Evolutionary conservation across 2,888 invertebrate species (phyloP).

Genomic region (Odontocolon sp.): DNA sequence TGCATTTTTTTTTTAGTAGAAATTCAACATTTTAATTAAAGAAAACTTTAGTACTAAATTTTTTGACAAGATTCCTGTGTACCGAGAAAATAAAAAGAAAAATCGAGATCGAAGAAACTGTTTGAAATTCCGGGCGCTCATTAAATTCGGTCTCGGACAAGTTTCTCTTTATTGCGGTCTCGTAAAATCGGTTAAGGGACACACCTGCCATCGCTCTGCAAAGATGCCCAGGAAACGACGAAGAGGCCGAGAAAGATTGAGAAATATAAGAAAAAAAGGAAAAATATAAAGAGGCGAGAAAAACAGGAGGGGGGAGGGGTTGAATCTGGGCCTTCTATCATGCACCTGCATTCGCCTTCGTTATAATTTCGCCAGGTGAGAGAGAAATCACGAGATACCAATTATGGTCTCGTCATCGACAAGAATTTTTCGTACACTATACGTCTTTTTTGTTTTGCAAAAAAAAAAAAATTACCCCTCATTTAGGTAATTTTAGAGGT

Average conservation of each 20-base stretch:
- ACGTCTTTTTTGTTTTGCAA: no score
- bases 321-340: conserved; percentile 31
- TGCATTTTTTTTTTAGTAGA: no score
- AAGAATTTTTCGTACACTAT: not conserved
- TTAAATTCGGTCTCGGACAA: not conserved
- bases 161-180: conserved; percentile 5
- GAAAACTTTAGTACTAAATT: not conserved
- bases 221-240: not conserved
- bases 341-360: conserved; percentile 38
- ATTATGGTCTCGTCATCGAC: not conserved
- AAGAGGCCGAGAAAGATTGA: not conserved
- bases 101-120: conserved; percentile 9
- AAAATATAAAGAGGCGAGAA: not conserved
- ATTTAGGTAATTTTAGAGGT: no score
- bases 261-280: not conserved
- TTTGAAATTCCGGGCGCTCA: not conserved
- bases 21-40: no score
- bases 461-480: no score
- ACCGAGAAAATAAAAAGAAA: not conserved
- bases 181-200: not conserved
- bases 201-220: conserved; percentile 22
- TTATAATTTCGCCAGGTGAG: conserved; percentile 47
- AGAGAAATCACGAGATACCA: conserved; percentile 18
- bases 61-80: not conserved
- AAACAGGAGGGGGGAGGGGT: conserved; percentile 2